Evolutionary conservation across 2,113 vertebrate genomes (phyloP), one percentile per base, ranked within the genome.

Genomic region (Phaethornis superciliosus): DNA sequence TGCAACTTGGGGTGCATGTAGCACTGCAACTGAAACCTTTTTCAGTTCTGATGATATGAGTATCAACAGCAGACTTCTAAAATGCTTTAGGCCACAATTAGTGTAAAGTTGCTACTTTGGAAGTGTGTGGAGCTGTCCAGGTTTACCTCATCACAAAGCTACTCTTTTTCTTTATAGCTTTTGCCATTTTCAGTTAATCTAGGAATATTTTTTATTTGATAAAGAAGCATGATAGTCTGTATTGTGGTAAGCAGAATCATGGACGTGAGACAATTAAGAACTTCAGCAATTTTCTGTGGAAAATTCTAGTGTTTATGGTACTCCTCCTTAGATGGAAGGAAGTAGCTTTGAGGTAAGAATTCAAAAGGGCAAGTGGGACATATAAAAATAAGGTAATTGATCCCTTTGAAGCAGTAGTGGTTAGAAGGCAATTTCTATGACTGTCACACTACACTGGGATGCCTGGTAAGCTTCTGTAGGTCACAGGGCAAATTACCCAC

Each of bases 311-410:
- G 12, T 59, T 79, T 42, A 32, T 8, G 6, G 21, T 72, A 68
- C 33, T 96, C 42, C 70, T 84, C n/a, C 75, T 90, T 85, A 89
- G 67, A 70, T 17, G 46, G 26, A 88, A 90, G 5, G 30, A 94
- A 70, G 49, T 17, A 87, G 35, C 91, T 63, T 74, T 83, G 35
- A 89, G 15, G 19, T 68, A 59, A 88, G 63, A 90, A 71, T 77
- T 92, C 20, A 56, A 47, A 78, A 85, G 40, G 16, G 1, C 16
- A 80, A 86, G 75, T 33, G 37, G 21, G 24, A 49, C 35, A 15
- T 51, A 49, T 15, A 19, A 71, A 58, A 72, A 22, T 44, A 80
- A 64, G 19, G 40, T 32, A 88, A 32, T 81, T 70, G 30, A 95
- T 51, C 4, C 93, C 55, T 91, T 54, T 35, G 33, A 78, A 51